These are phyloP conservation scores for Talpa occidentalis DNA, from an alignment of 2,113 vertebrate species.

Conservation along the genomic window DNA sequence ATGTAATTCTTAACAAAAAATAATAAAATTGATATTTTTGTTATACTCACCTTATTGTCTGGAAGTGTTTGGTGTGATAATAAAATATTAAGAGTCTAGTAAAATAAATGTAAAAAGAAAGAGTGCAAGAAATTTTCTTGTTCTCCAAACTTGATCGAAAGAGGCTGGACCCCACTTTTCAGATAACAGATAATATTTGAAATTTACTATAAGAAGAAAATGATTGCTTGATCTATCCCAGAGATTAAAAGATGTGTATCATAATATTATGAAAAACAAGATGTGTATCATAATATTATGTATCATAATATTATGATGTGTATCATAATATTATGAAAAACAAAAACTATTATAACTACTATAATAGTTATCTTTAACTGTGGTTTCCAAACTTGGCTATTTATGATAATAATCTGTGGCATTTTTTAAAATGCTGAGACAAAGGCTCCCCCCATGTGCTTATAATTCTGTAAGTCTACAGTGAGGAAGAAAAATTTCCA, in stretches of 20 bases:
- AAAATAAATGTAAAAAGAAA: background rate
- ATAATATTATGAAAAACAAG: background rate
- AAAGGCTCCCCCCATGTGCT: background rate
- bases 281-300: background rate
- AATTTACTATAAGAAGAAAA: background rate
- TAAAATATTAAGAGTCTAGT: background rate
- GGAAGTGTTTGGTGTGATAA: background rate
- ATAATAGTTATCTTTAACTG: background rate
- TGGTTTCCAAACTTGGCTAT: background rate
- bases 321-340: background rate
- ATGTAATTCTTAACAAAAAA: background rate
- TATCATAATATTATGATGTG: background rate
- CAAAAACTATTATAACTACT: background rate
- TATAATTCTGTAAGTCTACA: background rate
- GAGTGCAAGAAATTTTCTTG: background rate
- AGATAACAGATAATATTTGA: background rate
- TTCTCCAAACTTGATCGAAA: background rate
- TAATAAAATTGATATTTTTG: background rate
- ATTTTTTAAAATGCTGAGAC: background rate
- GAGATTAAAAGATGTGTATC: background rate
- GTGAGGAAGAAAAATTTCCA: background rate
- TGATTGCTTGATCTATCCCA: background rate
- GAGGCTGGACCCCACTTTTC: background rate
- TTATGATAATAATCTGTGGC: background rate
- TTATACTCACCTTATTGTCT: background rate